Percentiles rank a stretch among this genome's conserved stretches.
Evolutionary conservation across 2,113 vertebrate species (phyloP).

Genomic region (Rallus limicola): DNA sequence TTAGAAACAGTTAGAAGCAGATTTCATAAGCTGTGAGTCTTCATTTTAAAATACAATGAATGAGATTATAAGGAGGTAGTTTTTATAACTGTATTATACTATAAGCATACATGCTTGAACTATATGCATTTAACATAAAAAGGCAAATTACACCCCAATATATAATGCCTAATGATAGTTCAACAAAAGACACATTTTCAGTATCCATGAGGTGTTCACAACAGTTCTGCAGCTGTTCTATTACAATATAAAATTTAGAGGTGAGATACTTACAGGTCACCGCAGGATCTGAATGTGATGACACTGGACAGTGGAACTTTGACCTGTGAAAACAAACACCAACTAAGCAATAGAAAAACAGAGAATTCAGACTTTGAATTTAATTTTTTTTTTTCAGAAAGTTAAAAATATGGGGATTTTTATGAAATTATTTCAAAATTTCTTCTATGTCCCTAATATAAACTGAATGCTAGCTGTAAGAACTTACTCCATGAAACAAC

Average conservation of each 20-base stretch:
- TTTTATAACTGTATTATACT: neutral
- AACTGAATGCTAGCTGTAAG: neutral
- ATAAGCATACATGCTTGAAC: neutral
- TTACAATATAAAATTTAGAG: constrained; percentile 18
- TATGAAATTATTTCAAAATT: constrained; percentile 1
- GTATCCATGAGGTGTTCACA: neutral
- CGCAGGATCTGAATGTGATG: neutral
- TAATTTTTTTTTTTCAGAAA: neutral
- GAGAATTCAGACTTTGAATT: neutral
- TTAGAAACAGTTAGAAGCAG: constrained; percentile 24
- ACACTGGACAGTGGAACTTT: constrained; percentile 38
- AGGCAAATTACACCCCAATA: neutral
- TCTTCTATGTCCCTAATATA: neutral
- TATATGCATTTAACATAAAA: neutral
- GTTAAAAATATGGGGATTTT: neutral
- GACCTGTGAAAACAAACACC: constrained; percentile 53
- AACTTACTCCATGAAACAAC: neutral
- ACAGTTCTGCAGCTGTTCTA: neutral
- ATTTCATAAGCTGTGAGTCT: neutral
- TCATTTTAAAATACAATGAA: neutral
- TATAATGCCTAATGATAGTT: neutral
- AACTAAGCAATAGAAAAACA: constrained; percentile 10
- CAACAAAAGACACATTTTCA: neutral
- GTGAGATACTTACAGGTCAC: constrained; percentile 33
- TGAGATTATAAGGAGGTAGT: neutral